Percentiles rank a stretch among this genome's conserved stretches.
phyloP scores from a whole-genome alignment of 2,797 vertebrate species.

The Poecilia picta region DNA sequence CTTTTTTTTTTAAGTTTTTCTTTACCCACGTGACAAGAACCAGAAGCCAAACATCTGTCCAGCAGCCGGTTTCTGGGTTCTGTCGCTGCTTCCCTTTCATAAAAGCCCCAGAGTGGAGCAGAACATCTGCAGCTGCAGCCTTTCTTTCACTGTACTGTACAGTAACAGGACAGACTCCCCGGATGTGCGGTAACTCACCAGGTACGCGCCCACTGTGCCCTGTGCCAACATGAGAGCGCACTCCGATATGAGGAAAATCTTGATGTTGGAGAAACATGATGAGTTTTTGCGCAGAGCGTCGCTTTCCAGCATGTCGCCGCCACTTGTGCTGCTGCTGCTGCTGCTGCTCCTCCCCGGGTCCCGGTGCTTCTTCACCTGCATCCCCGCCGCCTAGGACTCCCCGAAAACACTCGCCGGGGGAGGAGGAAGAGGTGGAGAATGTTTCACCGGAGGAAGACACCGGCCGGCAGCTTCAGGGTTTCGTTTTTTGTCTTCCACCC shows the following conservation, averaged over 20 bases:
- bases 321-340: constrained; percentile 21
- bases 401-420: constrained; percentile 24
- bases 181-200: constrained; percentile 86
- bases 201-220: constrained; percentile 97
- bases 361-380: constrained; percentile 86
- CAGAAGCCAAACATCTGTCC: not conserved
- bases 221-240: constrained; percentile 98
- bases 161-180: not conserved
- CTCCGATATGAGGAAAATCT: constrained; percentile 95
- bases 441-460: constrained; percentile 18
- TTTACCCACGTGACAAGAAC: not conserved
- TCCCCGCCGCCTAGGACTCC: constrained; percentile 63
- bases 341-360: constrained; percentile 67
- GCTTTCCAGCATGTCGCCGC: constrained; percentile 80
- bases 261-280: constrained; percentile 96
- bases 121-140: not conserved
- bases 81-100: not conserved
- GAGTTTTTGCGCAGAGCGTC: constrained; percentile 83
- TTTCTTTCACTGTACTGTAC: not conserved
- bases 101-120: not conserved
- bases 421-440: constrained; percentile 16
- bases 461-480: constrained; percentile 41
- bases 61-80: not conserved
- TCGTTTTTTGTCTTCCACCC: not conserved
- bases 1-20: not conserved